A percentile compares a stretch with the other conserved stretches of the same genome.
These are phyloP conservation scores for Ivindomyrus marchei DNA, from an alignment of 2,113 vertebrate genomes.

Conservation along the genomic window DNA sequence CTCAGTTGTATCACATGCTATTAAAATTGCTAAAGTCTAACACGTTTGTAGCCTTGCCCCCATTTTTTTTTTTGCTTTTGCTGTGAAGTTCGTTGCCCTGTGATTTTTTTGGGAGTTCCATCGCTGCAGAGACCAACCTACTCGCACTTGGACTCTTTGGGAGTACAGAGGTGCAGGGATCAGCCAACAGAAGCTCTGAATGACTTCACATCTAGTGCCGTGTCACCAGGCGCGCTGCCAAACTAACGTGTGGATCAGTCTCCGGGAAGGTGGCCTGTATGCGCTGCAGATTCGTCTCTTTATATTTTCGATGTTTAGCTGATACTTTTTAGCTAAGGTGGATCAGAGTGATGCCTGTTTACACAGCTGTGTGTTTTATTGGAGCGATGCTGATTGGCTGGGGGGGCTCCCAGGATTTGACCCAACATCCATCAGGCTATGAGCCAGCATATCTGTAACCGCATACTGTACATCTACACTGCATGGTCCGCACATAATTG, in stretches of 20 bases:
- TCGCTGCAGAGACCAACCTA: neutral
- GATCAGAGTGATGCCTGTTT: neutral
- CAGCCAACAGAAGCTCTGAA: neutral
- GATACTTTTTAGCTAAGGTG: neutral
- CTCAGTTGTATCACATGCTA: neutral
- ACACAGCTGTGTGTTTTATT: neutral
- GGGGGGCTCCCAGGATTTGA: neutral
- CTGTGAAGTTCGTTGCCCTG: neutral
- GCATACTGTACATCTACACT: neutral
- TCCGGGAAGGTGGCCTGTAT: neutral
- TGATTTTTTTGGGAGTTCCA: neutral
- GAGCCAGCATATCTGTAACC: neutral
- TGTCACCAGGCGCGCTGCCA: neutral
- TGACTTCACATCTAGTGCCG: neutral
- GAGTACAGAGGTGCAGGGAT: neutral
- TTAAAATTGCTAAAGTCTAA: neutral
- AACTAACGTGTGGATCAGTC: neutral
- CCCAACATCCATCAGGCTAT: neutral
- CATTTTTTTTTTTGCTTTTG: neutral
- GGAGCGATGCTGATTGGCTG: neutral
- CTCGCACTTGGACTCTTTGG: neutral
- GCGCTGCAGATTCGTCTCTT: neutral
- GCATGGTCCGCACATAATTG: neutral
- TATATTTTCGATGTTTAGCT: neutral
- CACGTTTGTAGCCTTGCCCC: neutral